Percentiles rank a stretch among this genome's conserved stretches.
phyloP scores from a whole-genome alignment of 2,113 vertebrate genomes.

The Channa maculata region DNA sequence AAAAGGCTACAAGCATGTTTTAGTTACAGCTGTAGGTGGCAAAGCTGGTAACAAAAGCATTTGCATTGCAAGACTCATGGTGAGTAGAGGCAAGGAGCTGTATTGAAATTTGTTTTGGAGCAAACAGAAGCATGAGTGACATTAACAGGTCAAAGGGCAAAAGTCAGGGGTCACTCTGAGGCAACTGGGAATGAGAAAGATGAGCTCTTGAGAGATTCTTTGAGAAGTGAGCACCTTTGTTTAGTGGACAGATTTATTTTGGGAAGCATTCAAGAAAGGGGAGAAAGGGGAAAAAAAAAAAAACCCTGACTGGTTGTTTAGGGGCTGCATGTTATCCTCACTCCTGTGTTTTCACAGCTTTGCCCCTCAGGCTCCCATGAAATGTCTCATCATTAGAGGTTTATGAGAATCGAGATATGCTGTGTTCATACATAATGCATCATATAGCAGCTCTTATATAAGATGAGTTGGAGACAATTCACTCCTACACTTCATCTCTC shows the following conservation, averaged over 20 bases:
- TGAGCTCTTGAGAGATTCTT: conserved; percentile 31
- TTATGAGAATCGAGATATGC: conserved; percentile 30
- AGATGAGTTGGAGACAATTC: conserved; percentile 31
- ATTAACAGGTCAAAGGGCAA: conserved; percentile 35
- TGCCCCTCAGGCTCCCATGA: conserved; percentile 12
- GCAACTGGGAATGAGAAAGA: conserved; percentile 19
- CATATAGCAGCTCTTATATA: conserved; percentile 52
- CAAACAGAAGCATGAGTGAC: neutral
- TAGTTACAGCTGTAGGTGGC: neutral
- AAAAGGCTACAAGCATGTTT: neutral
- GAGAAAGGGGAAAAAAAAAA: neutral
- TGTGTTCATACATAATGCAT: conserved; percentile 59
- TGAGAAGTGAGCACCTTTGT: conserved; percentile 47
- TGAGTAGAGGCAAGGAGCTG: neutral
- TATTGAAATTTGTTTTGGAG: conserved; percentile 30
- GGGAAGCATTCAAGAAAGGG: conserved; percentile 16
- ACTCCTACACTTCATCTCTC: conserved; percentile 53
- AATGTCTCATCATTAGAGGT: conserved; percentile 30
- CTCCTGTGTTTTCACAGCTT: conserved; percentile 30
- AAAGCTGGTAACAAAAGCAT: neutral
- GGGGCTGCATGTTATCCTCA: conserved; percentile 24
- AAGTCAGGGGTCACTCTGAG: conserved; percentile 39
- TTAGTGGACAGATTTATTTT: conserved; percentile 59
- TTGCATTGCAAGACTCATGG: neutral
- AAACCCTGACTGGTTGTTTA: neutral